Evolutionary conservation across 2,797 vertebrate genomes (phyloP).

Genomic region (Intellagama lesueurii): DNA sequence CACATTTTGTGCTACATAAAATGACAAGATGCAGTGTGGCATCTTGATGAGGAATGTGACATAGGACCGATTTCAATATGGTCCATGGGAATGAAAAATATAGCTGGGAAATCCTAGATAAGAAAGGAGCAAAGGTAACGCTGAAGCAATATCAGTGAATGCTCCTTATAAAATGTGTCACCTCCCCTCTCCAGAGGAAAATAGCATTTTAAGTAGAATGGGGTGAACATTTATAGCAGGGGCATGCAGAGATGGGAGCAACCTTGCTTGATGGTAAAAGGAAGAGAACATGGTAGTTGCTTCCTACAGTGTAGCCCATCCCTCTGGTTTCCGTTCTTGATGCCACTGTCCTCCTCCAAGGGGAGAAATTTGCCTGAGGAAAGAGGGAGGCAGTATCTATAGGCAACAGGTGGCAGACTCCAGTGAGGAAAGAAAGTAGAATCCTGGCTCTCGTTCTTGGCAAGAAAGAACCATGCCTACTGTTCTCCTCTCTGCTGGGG

Average conservation of each 20-base stretch:
- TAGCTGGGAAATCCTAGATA: conserved; percentile 42
- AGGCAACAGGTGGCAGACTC: neutral
- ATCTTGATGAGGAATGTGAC: conserved; percentile 60
- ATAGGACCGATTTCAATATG: conserved; percentile 54
- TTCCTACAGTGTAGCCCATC: neutral
- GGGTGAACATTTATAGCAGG: neutral
- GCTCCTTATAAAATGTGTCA: neutral
- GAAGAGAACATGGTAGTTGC: too few relatives aligned
- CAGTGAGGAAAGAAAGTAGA: neutral
- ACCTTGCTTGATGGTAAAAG: neutral
- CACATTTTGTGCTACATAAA: conserved; percentile 55
- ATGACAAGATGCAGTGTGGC: conserved; percentile 65
- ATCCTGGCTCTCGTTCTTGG: too few relatives aligned
- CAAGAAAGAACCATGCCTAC: neutral
- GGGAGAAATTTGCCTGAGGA: too few relatives aligned
- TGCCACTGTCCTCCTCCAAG: neutral
- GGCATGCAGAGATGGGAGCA: neutral
- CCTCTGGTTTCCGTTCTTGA: too few relatives aligned
- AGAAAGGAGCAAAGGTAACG: conserved; percentile 28
- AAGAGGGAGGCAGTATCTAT: neutral
- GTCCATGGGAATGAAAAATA: conserved; percentile 41
- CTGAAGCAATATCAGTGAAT: conserved; percentile 31
- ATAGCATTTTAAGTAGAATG: neutral
- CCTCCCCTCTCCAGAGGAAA: neutral
- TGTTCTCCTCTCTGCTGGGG: neutral